phyloP scores from a whole-genome alignment of 2,888 invertebrate species.

The Cephus pulcher region DNA sequence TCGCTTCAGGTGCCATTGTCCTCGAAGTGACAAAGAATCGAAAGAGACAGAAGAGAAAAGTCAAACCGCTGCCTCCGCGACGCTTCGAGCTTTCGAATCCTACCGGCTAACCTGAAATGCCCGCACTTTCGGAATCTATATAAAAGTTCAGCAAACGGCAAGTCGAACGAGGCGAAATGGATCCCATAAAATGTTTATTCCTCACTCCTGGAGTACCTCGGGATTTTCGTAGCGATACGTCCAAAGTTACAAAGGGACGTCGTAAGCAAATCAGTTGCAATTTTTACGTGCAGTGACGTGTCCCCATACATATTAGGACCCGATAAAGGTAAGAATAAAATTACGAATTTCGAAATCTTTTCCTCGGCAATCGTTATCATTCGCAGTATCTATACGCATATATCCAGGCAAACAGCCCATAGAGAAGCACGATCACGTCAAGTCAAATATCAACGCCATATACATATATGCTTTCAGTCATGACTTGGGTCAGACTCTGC shows the following conservation, averaged over 20 bases:
- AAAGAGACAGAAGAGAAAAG: neutral
- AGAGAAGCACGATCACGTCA: conserved; percentile 22
- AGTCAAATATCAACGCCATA: conserved; percentile 33
- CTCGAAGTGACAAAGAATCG: neutral
- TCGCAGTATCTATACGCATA: too few species aligned
- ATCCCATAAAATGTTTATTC: conserved; percentile 47
- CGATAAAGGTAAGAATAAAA: too few species aligned
- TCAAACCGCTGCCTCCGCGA: neutral
- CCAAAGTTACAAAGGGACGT: conserved; percentile 18
- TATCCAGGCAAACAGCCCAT: too few species aligned
- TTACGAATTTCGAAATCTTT: too few species aligned
- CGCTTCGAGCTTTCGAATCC: neutral
- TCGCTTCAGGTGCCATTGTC: conserved; percentile 7
- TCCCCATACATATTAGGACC: too few species aligned
- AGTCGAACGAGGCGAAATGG: conserved; percentile 34
- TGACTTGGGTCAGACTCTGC: conserved; percentile 23
- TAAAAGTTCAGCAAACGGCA: conserved; percentile 44
- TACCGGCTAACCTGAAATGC: conserved; percentile 28
- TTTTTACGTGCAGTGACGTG: neutral
- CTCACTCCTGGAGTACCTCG: conserved; percentile 17
- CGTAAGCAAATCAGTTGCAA: conserved; percentile 31
- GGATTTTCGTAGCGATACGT: neutral
- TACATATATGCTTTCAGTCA: conserved; percentile 36
- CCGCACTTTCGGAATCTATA: conserved; percentile 45
- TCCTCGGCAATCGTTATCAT: too few species aligned